Base-by-base conservation (phyloP, 1,140 invertebrate species). In the Meteorus sp. region DNA sequence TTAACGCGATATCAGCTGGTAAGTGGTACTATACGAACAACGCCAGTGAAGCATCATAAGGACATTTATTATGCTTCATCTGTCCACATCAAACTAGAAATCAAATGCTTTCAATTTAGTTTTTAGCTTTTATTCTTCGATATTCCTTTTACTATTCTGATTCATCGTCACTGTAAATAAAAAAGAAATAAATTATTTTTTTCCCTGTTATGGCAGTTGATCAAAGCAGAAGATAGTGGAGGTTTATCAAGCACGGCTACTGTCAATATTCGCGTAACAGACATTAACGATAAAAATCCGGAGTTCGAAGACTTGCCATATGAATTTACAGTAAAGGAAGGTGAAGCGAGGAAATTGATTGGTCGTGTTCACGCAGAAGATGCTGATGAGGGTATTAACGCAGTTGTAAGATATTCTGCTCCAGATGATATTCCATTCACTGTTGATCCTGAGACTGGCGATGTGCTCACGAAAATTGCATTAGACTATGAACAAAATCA, bases 271-370 rank as follows among this genome's bases (percentile, higher is more conserved):
- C 89, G 88, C 70, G 89, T 96, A 0, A 92, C 90, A 0, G 93
- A 95, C 69, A 92, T 94, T 31, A 95, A 95, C 68, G 93, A 95
- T 66, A 92, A 94, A 61, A 94, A 90, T 78, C 90, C 89, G 0
- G 88, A 89, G 63, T 95, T 95, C 70, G 83, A 89, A 4, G 85
- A 86, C 22, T 64, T 86, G 35, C 90, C 90, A 0, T 95, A 95
- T 66, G 81, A 85, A 17, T 95, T 95, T 73, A 77, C 85, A 7
- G 89, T 95, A 0, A 88, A 90, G 69, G 93, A 95, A 84, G 92
- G 92, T 50, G 81, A 84, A 37, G 76, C 83, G 0, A 82, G 86
- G 45, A 84, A 84, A 41, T 78, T 85, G 11, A 87, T 93, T 1
- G 93, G 93, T 13, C 84, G 85, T 56, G 90, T 95, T 0, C 88